Evolutionary conservation across 2,888 invertebrate species (phyloP).

Genomic region (Copidosoma aretas): DNA sequence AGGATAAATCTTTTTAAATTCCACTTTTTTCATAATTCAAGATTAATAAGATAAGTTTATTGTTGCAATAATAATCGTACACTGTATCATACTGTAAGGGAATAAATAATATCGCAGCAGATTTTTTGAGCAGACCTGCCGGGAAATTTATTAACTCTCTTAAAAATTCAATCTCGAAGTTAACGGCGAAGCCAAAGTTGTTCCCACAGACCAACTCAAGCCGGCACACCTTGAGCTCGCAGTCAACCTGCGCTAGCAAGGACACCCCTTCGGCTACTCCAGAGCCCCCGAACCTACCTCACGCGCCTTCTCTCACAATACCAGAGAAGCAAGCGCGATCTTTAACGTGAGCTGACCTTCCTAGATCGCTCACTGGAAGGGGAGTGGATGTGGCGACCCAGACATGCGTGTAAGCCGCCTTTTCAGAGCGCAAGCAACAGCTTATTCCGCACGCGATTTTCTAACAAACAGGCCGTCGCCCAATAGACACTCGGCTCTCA

Average conservation of each 20-base stretch:
- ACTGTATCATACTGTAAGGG: conserved; percentile 44
- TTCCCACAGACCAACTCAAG: conserved; percentile 6
- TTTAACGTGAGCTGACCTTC: neutral
- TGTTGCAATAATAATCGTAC: conserved; percentile 47
- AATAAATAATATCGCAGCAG: conserved; percentile 44
- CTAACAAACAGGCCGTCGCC: neutral
- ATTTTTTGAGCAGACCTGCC: conserved; percentile 48
- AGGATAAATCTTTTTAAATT: conserved; percentile 45
- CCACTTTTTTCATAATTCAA: conserved; percentile 42
- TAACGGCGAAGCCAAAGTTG: neutral
- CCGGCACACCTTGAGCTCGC: conserved; percentile 1
- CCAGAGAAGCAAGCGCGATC: neutral
- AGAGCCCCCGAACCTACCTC: no score
- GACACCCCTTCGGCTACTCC: neutral
- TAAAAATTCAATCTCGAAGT: neutral
- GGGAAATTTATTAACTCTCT: no score
- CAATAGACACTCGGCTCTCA: no score
- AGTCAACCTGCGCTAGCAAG: no score
- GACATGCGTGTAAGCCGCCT: neutral
- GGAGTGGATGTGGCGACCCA: conserved; percentile 3
- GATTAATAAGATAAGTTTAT: conserved; percentile 47
- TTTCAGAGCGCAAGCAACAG: neutral
- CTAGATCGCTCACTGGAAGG: neutral
- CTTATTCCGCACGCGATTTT: neutral
- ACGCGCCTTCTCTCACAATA: no score